Evolutionary conservation across 1,140 invertebrate species (phyloP).

Genomic region (Zeugodacus cucurbitae): DNA sequence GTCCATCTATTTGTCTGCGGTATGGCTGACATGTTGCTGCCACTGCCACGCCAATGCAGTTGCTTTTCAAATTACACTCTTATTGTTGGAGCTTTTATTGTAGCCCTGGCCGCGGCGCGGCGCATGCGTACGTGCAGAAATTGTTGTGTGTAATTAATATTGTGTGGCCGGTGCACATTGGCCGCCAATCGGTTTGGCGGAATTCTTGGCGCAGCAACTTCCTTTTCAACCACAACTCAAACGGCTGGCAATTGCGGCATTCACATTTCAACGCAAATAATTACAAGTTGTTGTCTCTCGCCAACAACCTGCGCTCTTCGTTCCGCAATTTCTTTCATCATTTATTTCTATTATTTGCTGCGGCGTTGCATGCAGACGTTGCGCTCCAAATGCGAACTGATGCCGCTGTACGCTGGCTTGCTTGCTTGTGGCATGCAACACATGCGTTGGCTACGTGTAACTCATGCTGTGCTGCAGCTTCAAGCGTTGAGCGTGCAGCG

Average conservation of each 20-base stretch:
- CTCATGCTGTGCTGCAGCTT: neutral
- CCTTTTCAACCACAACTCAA: slow-evolving; percentile 3
- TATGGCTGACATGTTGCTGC: slow-evolving; percentile 32
- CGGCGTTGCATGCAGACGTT: neutral
- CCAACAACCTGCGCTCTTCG: no score
- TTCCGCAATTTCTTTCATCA: neutral
- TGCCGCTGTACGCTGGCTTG: neutral
- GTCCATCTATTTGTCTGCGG: slow-evolving; percentile 33
- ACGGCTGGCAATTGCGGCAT: neutral
- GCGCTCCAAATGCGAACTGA: slow-evolving; percentile 17
- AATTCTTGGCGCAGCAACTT: slow-evolving; percentile 31
- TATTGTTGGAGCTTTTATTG: neutral
- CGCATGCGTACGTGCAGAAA: slow-evolving; percentile 40
- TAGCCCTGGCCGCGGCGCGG: neutral
- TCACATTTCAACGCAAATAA: slow-evolving; percentile 41
- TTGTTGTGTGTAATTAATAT: slow-evolving; percentile 39
- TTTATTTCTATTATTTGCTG: neutral
- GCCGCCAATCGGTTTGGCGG: neutral
- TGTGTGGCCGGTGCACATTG: neutral
- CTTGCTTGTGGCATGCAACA: neutral
- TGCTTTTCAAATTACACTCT: neutral
- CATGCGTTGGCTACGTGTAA: slow-evolving; percentile 1
- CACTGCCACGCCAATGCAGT: slow-evolving; percentile 1
- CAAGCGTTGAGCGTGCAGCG: neutral
- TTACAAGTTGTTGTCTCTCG: slow-evolving; percentile 41